These are phyloP conservation scores for Formica exsecta DNA, from an alignment of 1,140 invertebrate species.

Conservation along the genomic window DNA sequence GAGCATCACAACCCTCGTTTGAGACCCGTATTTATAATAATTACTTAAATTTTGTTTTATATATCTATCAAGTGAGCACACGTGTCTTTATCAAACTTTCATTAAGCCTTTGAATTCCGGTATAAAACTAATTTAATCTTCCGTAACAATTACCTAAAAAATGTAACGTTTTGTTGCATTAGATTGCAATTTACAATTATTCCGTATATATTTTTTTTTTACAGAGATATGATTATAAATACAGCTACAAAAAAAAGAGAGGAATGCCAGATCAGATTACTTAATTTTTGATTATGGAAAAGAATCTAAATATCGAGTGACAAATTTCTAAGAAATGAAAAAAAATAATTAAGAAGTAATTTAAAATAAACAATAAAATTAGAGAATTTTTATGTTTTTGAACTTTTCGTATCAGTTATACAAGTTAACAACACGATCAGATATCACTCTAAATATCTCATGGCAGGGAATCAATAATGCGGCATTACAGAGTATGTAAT, in stretches of 20 bases:
- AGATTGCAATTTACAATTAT: not conserved
- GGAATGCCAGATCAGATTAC: not conserved
- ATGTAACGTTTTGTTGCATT: not conserved
- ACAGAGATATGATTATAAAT: not conserved
- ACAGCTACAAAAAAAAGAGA: too few relatives aligned
- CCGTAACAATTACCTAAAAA: not conserved
- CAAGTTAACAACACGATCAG: conserved; percentile 8
- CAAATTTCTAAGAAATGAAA: not conserved
- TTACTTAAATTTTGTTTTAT: conserved; percentile 26
- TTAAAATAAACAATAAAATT: not conserved
- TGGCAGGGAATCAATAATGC: conserved; percentile 4
- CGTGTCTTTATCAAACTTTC: not conserved
- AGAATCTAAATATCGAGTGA: not conserved
- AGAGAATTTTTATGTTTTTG: not conserved
- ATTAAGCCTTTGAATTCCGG: not conserved
- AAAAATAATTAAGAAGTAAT: not conserved
- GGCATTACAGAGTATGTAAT: conserved; percentile 5
- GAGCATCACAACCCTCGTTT: not conserved
- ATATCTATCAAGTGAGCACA: conserved; percentile 8
- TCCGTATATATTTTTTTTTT: not conserved
- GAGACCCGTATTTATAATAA: conserved; percentile 11
- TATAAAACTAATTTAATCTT: not conserved
- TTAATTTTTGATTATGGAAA: not conserved
- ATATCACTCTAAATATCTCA: not conserved
- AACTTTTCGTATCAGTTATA: conserved; percentile 13